Evolutionary conservation across 2,113 vertebrate genomes (phyloP).

Genomic region (Dicerorhinus sumatrensis): DNA sequence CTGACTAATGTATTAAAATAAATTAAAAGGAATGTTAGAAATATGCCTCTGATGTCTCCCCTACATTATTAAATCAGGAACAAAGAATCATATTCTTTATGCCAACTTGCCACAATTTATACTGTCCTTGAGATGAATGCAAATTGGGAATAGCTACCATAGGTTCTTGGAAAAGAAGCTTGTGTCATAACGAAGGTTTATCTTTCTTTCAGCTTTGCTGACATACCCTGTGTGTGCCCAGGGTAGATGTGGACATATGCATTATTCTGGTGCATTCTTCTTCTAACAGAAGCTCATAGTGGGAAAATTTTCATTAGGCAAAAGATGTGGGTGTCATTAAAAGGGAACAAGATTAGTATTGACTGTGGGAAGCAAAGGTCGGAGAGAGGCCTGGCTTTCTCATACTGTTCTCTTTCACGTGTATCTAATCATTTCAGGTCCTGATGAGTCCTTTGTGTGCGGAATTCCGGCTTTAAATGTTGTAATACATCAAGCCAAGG

Average conservation of each 20-base stretch:
- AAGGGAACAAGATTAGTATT: constrained; percentile 48
- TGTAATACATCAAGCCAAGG: constrained; percentile 67
- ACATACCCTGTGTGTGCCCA: neutral
- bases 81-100: constrained; percentile 44
- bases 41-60: constrained; percentile 47
- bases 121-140: neutral
- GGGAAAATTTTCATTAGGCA: constrained; percentile 55
- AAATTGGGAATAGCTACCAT: neutral
- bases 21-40: constrained; percentile 48
- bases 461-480: constrained; percentile 60
- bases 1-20: constrained; percentile 70
- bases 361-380: constrained; percentile 58
- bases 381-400: constrained; percentile 47
- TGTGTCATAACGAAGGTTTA: neutral
- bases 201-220: neutral
- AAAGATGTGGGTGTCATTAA: constrained; percentile 42
- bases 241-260: neutral
- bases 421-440: constrained; percentile 70
- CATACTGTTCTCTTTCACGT: constrained; percentile 20
- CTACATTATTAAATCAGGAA: constrained; percentile 47
- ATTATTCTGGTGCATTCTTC: neutral
- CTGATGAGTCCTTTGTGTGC: constrained; percentile 9
- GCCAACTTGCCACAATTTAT: neutral
- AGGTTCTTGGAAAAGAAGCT: neutral
- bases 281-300: neutral